A percentile compares a stretch with the other conserved stretches of the same genome.
Evolutionary conservation across 2,797 vertebrate genomes (phyloP).

Genomic region (Antrozous pallidus): DNA sequence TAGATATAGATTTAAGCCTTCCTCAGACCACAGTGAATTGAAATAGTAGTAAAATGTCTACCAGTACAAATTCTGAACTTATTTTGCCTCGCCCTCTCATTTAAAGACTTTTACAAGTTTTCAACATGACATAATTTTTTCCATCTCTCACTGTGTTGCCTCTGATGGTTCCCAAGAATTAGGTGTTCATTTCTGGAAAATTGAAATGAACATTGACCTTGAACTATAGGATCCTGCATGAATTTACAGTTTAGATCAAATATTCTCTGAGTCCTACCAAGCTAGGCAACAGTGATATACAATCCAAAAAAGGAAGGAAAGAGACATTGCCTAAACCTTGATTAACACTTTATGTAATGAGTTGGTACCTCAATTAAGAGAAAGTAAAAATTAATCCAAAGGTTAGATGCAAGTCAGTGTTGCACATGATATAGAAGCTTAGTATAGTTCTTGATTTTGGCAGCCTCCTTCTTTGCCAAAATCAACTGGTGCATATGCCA

Average conservation of each 20-base stretch:
- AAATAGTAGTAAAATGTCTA: constrained; percentile 5
- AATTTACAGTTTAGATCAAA: background rate
- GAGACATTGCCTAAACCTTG: background rate
- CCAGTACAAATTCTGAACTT: background rate
- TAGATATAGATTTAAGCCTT: background rate
- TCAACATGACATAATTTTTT: background rate
- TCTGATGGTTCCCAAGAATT: background rate
- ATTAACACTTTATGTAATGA: background rate
- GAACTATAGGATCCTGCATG: background rate
- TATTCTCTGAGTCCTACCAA: background rate
- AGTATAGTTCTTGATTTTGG: background rate
- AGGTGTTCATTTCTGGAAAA: constrained; percentile 29
- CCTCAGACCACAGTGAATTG: background rate
- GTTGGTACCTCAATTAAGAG: background rate
- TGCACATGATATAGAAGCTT: background rate
- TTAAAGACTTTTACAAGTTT: constrained; percentile 38
- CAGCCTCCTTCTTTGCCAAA: background rate
- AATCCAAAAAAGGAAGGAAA: constrained; percentile 14
- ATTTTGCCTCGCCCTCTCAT: background rate
- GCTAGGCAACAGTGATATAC: background rate
- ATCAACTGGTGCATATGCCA: background rate
- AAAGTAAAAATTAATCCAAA: constrained; percentile 32
- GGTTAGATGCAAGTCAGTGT: background rate
- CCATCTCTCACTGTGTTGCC: background rate
- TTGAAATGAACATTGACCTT: background rate